phyloP scores from a whole-genome alignment of 2,113 vertebrate species.

The Spilogale gracilis region DNA sequence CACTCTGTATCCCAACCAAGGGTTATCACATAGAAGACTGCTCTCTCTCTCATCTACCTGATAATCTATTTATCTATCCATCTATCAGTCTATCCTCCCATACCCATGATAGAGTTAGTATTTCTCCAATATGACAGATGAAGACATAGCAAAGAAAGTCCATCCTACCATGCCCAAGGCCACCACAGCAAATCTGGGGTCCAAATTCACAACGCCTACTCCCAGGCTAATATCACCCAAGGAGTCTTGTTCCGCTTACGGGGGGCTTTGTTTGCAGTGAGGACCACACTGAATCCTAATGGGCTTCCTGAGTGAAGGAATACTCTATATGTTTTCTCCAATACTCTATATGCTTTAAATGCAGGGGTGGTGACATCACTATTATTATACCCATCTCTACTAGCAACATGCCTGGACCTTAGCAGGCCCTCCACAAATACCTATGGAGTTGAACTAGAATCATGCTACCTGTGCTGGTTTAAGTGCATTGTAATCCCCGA shows the following conservation, averaged over 20 bases:
- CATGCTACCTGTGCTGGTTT: neutral
- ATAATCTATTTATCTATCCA: too few relatives aligned
- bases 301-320: neutral
- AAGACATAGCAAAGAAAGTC: neutral
- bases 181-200: neutral
- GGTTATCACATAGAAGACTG: neutral
- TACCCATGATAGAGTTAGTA: accelerated
- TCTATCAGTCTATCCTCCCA: neutral
- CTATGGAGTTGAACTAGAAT: neutral
- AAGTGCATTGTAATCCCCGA: neutral
- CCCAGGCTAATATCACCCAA: neutral
- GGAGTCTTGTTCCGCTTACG: neutral
- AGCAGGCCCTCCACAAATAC: neutral
- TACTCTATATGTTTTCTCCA: neutral
- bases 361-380: neutral
- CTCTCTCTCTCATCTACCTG: neutral
- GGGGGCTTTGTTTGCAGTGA: neutral
- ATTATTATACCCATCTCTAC: neutral
- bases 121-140: neutral
- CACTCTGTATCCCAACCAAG: neutral
- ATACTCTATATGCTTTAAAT: neutral
- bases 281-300: neutral
- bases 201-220: neutral
- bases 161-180: too few relatives aligned
- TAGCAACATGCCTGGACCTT: neutral